phyloP scores from a whole-genome alignment of 2,797 vertebrate genomes.

The Enteromius unitaeniatus region DNA sequence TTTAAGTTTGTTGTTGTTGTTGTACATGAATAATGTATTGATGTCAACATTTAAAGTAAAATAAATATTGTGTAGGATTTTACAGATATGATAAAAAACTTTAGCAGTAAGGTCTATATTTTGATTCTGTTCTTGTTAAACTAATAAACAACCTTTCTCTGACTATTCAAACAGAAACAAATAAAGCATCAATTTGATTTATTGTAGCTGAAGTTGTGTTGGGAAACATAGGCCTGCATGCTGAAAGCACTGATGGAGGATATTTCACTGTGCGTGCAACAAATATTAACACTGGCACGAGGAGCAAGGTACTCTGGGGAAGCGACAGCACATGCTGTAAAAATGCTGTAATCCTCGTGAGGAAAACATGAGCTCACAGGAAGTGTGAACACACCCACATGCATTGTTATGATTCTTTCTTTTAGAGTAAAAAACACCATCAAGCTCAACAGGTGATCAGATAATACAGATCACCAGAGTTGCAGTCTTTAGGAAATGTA shows the following conservation, averaged over 20 bases:
- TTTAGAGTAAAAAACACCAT: neutral
- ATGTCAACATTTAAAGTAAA: neutral
- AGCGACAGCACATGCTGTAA: slow-evolving; percentile 52
- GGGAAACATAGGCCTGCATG: neutral
- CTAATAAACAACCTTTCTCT: neutral
- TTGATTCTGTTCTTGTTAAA: neutral
- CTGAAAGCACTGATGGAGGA: slow-evolving; percentile 37
- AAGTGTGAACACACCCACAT: slow-evolving; percentile 17
- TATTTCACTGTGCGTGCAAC: slow-evolving; percentile 50
- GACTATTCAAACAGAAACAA: neutral
- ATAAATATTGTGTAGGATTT: neutral
- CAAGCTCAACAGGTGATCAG: slow-evolving; percentile 27
- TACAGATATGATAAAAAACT: neutral
- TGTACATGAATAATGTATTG: neutral
- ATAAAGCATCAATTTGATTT: neutral
- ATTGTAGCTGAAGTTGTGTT: neutral
- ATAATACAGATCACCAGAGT: neutral
- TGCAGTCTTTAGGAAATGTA: neutral
- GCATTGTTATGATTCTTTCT: slow-evolving; percentile 7
- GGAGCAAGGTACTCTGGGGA: slow-evolving; percentile 35
- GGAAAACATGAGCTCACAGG: slow-evolving; percentile 31
- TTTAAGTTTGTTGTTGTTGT: neutral
- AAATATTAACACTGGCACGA: slow-evolving; percentile 53
- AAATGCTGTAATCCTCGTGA: slow-evolving; percentile 40
- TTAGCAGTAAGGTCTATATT: neutral